Evolutionary conservation across 2,888 invertebrate species (phyloP).

Genomic region (Thymelicus acteon): DNA sequence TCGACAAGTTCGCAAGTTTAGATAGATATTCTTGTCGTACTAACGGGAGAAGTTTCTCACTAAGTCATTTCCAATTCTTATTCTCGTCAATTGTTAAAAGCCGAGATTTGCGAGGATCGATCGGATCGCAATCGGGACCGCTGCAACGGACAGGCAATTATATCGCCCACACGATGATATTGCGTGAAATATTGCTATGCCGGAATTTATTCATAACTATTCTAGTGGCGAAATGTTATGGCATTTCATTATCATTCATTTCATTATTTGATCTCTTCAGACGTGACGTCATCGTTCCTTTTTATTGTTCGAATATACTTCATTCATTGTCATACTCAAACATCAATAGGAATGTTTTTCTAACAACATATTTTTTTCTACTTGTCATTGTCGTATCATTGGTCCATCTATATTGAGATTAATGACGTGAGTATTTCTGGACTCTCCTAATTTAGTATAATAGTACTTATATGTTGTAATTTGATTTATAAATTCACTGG

Average conservation of each 20-base stretch:
- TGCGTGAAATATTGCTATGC: constrained; percentile 51
- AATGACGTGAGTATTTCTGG: too few species aligned
- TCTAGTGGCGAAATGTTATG: constrained; percentile 14
- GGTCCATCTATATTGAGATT: too few species aligned
- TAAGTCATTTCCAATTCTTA: constrained; percentile 6
- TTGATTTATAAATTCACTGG: too few species aligned
- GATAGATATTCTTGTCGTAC: constrained; percentile 3
- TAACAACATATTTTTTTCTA: too few species aligned
- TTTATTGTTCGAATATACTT: background rate
- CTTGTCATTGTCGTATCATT: too few species aligned
- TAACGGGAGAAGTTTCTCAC: constrained; percentile 7
- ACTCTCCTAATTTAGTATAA: too few species aligned
- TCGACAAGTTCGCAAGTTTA: background rate
- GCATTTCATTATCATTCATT: constrained; percentile 24
- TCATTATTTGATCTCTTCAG: background rate
- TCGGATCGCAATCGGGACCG: constrained; percentile 38
- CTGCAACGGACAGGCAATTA: constrained; percentile 46
- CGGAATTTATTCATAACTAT: constrained; percentile 48
- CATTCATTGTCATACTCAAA: background rate
- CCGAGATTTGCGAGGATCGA: constrained; percentile 35
- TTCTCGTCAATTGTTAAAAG: constrained; percentile 13
- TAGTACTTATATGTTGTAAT: too few species aligned
- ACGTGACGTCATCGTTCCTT: constrained; percentile 7
- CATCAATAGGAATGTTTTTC: too few species aligned
- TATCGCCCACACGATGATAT: constrained; percentile 43